Evolutionary conservation across 2,113 vertebrate species (phyloP).

Genomic region (Bujurquina vittata): DNA sequence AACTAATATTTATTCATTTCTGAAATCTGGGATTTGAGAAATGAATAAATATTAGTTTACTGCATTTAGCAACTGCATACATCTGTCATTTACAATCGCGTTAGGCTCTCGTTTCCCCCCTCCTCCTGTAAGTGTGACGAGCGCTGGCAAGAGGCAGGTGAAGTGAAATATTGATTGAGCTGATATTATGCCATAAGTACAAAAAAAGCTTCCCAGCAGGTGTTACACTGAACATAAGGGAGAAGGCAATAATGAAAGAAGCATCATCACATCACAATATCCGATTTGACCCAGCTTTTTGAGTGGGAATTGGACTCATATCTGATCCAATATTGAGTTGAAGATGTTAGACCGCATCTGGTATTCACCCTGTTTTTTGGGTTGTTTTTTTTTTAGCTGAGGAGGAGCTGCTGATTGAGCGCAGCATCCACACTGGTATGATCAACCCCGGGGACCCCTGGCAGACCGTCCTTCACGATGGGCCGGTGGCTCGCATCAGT

Average conservation of each 20-base stretch:
- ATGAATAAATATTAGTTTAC: no score
- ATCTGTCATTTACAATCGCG: background rate
- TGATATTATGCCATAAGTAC: background rate
- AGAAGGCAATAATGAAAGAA: no score
- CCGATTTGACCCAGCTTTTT: background rate
- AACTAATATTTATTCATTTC: no score
- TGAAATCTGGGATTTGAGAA: no score
- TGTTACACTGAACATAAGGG: background rate
- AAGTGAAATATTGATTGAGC: background rate
- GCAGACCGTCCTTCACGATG: constrained; percentile 86
- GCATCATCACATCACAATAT: background rate
- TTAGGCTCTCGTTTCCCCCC: background rate
- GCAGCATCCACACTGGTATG: constrained; percentile 87
- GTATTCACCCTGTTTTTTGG: background rate
- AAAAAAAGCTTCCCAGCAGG: background rate
- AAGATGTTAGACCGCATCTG: no score
- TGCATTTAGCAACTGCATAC: background rate
- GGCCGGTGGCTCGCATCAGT: constrained; percentile 86
- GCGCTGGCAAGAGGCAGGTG: background rate
- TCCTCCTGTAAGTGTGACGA: background rate
- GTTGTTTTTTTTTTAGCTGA: constrained; percentile 64
- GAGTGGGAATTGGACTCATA: background rate
- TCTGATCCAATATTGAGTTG: no score
- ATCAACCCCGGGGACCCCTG: constrained; percentile 92
- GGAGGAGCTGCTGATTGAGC: constrained; percentile 89